These are phyloP conservation scores for Formicarius rufipectus DNA, from an alignment of 2,113 vertebrate species.

Conservation along the genomic window DNA sequence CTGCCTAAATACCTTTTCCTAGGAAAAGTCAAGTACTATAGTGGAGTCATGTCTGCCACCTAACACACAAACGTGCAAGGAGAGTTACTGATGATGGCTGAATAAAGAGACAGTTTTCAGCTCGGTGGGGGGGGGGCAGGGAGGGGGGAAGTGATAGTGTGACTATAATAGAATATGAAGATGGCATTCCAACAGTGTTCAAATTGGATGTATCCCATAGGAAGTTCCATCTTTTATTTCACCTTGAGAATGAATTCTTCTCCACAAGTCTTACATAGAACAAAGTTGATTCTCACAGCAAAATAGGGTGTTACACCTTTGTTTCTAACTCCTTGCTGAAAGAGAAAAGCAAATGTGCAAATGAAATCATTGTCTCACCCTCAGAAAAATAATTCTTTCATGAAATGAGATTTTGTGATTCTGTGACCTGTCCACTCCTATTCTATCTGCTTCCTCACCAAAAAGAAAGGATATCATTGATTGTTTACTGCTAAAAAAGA, in stretches of 20 bases:
- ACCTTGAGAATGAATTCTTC: constrained; percentile 32
- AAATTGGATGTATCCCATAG: neutral
- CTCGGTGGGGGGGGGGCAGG: no score
- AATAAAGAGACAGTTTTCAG: neutral
- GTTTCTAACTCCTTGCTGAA: constrained; percentile 55
- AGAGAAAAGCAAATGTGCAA: neutral
- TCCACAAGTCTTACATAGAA: neutral
- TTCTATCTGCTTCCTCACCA: constrained; percentile 58
- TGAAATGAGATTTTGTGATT: constrained; percentile 46
- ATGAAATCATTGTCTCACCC: neutral
- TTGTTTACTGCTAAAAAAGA: constrained; percentile 59
- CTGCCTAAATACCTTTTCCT: neutral
- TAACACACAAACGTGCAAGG: neutral
- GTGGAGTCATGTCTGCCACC: neutral
- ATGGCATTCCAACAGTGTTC: neutral
- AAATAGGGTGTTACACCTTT: constrained; percentile 33
- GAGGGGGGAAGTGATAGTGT: neutral
- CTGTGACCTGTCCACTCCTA: constrained; percentile 51
- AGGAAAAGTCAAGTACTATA: neutral
- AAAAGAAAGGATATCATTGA: constrained; percentile 48
- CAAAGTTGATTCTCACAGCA: neutral
- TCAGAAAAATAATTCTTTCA: constrained; percentile 64
- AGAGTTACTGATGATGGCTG: neutral
- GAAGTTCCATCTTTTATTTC: neutral
- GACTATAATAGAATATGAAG: neutral